Base-by-base conservation (phyloP, 2,797 vertebrate genomes). In the Acanthurus leucopareius region DNA sequence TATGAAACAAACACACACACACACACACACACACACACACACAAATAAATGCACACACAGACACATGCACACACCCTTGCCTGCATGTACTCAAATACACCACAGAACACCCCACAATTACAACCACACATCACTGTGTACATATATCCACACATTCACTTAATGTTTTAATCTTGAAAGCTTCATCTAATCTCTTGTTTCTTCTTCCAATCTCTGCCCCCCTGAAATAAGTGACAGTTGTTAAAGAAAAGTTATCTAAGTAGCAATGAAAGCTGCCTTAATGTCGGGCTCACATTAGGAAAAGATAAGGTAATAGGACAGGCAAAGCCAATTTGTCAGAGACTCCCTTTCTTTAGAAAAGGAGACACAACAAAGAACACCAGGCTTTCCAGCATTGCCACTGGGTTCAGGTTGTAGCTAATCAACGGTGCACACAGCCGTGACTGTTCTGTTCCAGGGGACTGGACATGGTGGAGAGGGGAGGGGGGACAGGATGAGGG, bases 361-460 rank as follows among this genome's bases (percentile, higher is more conserved):
- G 85, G 82, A 86, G 87, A 87, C 82, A 87, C 84, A 91, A 85
- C 82, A 90, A 86, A 80, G 80, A 82, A 73, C 84, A 78, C 49
- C 84, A 87, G 83, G 86, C 77, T 84, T 86, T 88, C 82, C 88
- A 77, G 81, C 77, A 64, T 87, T 86, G 89, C 90, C 90, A 74
- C 85, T 53, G 80, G 92, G 88, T 90, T 92, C 89, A 89, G 88
- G 92, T 94, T 94, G 88, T 89, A 92, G 91, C 92, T 95, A 93
- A 94, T 93, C 92, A 92, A 83, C 87, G 85, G 89, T 93, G 92
- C 93, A 94, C 92, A 94, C 88, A 94, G 90, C 89, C 92, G 88
- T 94, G 93, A 95, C 93, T 94, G 94, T 94, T 94, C 92, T 88
- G 91, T 93, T 93, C 91, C 92, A 93, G 85, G 84, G 90, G 79